Conservation (phyloP, 2,113 vertebrate genomes). For the Stictonetta naevosa region DNA sequence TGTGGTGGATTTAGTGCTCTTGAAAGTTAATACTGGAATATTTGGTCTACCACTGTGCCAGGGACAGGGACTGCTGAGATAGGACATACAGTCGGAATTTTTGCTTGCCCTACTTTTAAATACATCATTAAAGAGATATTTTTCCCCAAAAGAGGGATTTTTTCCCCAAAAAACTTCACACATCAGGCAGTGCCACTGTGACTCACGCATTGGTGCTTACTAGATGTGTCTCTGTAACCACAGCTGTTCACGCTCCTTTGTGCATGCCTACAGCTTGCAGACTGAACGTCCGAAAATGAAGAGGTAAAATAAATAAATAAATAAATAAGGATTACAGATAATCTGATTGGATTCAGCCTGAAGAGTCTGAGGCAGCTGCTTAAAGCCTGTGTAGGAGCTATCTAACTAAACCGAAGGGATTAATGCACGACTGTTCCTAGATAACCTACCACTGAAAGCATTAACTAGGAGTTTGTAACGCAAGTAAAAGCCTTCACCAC, state of each 20-base stretch:
- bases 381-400: neutral
- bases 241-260: conserved; percentile 4
- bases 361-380: neutral
- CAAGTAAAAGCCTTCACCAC: neutral
- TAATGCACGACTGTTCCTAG: neutral
- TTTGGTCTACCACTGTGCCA: neutral
- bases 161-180: neutral
- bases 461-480: conserved; percentile 12
- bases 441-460: conserved; percentile 3
- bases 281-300: neutral
- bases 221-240: neutral
- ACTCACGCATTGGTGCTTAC: neutral
- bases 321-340: neutral
- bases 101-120: neutral
- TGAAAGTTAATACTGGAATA: neutral
- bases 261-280: neutral
- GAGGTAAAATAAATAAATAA: neutral
- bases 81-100: neutral
- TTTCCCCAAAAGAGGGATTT: neutral
- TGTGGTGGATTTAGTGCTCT: neutral
- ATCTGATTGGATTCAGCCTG: neutral
- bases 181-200: neutral
- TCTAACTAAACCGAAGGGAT: conserved; percentile 32
- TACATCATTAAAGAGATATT: neutral
- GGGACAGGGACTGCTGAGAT: neutral